Conservation (phyloP, 2,797 vertebrate genomes). For the Saguinus oedipus region DNA sequence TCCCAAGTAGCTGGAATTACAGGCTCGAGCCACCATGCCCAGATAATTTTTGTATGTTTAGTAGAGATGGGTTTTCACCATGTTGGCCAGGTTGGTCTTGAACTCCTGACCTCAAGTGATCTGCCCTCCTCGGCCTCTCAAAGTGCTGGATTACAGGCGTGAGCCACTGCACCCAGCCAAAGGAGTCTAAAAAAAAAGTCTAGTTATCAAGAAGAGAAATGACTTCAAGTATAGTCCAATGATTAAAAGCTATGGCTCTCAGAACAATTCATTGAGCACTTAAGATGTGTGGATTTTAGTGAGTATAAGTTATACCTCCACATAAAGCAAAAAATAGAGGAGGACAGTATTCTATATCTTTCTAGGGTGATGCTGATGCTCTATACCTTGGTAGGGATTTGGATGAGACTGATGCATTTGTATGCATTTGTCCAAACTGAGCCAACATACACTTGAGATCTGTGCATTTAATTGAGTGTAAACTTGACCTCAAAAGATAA, state of each 20-base stretch:
- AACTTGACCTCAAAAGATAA: conserved; percentile 22
- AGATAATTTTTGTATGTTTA: no score
- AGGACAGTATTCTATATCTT: neutral
- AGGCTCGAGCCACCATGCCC: no score
- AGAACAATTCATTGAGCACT: neutral
- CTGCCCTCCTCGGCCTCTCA: no score
- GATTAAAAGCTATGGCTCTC: neutral
- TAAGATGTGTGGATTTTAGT: neutral
- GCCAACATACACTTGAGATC: neutral
- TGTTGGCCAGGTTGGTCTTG: no score
- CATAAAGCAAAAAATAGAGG: neutral
- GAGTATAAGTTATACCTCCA: neutral
- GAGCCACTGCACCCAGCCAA: no score
- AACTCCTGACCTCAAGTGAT: no score
- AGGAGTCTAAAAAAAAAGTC: neutral
- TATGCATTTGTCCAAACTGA: neutral
- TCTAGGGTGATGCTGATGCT: neutral
- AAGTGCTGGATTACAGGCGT: no score
- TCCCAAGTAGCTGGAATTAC: no score
- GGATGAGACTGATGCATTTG: neutral
- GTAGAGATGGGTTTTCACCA: no score
- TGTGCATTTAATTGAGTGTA: neutral
- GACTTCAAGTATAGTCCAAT: neutral
- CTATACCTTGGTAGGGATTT: neutral
- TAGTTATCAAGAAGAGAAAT: neutral